phyloP scores from a whole-genome alignment of 2,113 vertebrate genomes.

The Prochilodus magdalenae region DNA sequence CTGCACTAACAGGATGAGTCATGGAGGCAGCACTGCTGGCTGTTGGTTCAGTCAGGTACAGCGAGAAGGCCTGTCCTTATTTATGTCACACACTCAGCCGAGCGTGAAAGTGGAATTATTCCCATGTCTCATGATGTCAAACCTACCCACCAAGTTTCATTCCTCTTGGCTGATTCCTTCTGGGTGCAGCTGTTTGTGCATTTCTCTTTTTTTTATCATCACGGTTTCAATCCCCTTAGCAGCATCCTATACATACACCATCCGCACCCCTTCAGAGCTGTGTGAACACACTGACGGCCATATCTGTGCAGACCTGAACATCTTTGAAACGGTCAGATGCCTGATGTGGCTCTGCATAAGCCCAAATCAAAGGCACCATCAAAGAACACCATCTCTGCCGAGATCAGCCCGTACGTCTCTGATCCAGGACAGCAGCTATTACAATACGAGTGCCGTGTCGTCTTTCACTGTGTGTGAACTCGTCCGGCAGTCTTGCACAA shows the following conservation, averaged over 20 bases:
- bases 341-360: not conserved
- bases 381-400: not conserved
- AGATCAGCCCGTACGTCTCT: not conserved
- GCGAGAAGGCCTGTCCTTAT: too few species aligned
- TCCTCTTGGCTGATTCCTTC: too few species aligned
- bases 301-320: too few species aligned
- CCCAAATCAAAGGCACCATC: not conserved
- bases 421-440: not conserved
- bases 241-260: not conserved
- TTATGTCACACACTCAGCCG: too few species aligned
- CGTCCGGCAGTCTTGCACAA: not conserved
- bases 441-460: not conserved
- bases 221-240: not conserved
- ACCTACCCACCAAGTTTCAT: too few species aligned
- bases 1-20: too few species aligned
- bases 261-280: not conserved
- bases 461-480: not conserved
- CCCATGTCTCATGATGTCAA: too few species aligned
- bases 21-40: too few species aligned
- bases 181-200: too few species aligned
- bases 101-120: too few species aligned
- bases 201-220: not conserved
- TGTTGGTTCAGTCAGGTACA: too few species aligned
- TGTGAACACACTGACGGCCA: not conserved
- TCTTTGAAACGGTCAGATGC: not conserved